Evolutionary conservation across 2,888 invertebrate species (phyloP).

Genomic region (Mycalesis mineus): DNA sequence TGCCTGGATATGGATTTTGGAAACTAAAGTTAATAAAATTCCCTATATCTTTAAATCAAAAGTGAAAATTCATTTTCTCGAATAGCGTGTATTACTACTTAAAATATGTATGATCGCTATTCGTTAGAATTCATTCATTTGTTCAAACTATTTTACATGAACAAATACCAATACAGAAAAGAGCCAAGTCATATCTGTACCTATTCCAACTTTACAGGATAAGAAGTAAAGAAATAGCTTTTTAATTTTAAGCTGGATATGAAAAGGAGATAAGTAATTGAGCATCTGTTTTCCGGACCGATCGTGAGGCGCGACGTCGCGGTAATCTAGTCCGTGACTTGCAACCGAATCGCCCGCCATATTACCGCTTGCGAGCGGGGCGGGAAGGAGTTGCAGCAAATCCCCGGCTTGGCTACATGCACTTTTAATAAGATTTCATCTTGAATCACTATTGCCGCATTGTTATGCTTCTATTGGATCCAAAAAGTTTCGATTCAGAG

Average conservation of each 20-base stretch:
- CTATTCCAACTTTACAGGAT: too few species aligned
- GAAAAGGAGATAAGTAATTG: conserved; percentile 36
- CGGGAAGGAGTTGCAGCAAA: conserved; percentile 27
- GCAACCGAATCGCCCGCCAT: conserved; percentile 71
- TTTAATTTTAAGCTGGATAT: conserved; percentile 26
- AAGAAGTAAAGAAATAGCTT: not conserved
- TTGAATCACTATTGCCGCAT: conserved; percentile 6
- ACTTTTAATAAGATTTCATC: conserved; percentile 22
- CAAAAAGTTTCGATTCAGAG: conserved; percentile 1
- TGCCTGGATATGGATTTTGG: too few species aligned
- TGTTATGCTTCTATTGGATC: conserved; percentile 2
- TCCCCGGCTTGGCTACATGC: conserved; percentile 10
- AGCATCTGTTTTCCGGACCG: conserved; percentile 44
- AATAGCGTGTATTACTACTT: too few species aligned
- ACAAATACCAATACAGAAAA: too few species aligned
- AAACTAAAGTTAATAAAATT: too few species aligned
- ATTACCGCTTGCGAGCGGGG: conserved; percentile 47
- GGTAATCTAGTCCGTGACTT: conserved; percentile 76
- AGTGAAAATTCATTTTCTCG: too few species aligned
- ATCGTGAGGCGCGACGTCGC: conserved; percentile 57
- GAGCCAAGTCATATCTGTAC: too few species aligned
- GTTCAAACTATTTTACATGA: too few species aligned
- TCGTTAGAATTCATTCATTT: too few species aligned
- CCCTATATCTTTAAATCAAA: too few species aligned
- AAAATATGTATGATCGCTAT: too few species aligned